A percentile compares a stretch with the other conserved stretches of the same genome.
These are phyloP conservation scores for Ictidomys tridecemlineatus DNA, from an alignment of 2,113 vertebrate species.

Conservation along the genomic window DNA sequence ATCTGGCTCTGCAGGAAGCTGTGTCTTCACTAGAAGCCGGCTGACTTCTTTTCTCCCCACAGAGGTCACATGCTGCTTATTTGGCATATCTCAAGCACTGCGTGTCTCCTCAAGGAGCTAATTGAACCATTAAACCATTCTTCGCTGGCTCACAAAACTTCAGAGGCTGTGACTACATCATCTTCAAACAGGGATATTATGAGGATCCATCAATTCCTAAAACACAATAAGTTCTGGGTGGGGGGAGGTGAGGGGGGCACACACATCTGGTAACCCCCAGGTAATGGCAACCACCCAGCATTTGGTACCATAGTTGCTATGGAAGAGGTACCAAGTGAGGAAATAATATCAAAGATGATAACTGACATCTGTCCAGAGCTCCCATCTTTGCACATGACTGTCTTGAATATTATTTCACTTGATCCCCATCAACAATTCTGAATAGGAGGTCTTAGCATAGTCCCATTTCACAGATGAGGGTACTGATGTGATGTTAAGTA, in stretches of 20 bases:
- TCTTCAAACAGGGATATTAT: constrained; percentile 69
- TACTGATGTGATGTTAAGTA: neutral
- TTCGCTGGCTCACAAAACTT: constrained; percentile 82
- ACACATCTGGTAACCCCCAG: neutral
- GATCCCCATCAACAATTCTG: neutral
- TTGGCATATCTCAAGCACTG: constrained; percentile 79
- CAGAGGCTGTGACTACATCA: constrained; percentile 73
- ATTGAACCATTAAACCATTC: constrained; percentile 80
- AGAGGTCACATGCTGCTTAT: constrained; percentile 82
- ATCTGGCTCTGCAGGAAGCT: constrained; percentile 88
- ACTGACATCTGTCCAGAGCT: neutral
- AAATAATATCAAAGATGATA: neutral
- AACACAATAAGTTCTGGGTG: neutral
- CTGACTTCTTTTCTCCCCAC: constrained; percentile 77
- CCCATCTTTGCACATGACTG: neutral
- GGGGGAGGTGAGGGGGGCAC: fast-evolving
- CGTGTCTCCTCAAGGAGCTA: constrained; percentile 82
- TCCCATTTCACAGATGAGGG: neutral
- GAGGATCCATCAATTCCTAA: constrained; percentile 40
- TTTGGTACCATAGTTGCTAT: neutral
- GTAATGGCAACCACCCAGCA: neutral
- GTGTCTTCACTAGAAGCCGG: constrained; percentile 76
- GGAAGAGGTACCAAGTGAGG: neutral
- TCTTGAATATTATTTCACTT: neutral
- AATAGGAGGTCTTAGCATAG: neutral